Base-by-base conservation (phyloP, 2,888 invertebrate species). In the Parelbella ahira region DNA sequence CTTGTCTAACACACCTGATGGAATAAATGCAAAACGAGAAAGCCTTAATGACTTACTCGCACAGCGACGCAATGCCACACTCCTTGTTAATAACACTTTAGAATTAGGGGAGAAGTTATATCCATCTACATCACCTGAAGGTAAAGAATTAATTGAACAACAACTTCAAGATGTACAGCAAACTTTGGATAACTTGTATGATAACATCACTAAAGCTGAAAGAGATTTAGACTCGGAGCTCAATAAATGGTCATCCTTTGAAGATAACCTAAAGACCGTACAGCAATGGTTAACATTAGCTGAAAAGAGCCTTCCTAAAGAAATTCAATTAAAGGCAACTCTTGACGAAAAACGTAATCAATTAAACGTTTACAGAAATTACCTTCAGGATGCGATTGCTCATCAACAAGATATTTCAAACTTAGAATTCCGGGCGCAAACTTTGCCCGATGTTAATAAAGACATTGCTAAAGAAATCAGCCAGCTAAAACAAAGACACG, bases 271-370 rank as follows among this genome's bases (percentile, higher is more conserved):
- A 6, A 93, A 94, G 41, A 90, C 89, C 25, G 91, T 97, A 12
- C 90, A 93, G 56, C 88, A 89, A 37, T 97, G 97, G 97, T 69
- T 98, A 39, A 89, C 90, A 24, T 89, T 90, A 37, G 91, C 93
- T 3, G 95, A 96, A 63, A 89, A 90, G 46, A 91, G 93, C 53
- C 76, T 97, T 11, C 93, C 94, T 0, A 89, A 90, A 37, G 94
- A 96, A 53, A 91, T 97, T 23, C 93, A 94, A 64, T 71, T 96
- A 2, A 95, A 93, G 63, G 92, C 95, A 0, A 96, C 95, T 0
- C 80, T 97, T 45, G 97, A 97, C 73, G 97, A 97, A 69, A 98
- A 98, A 76, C 92, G 95, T 47, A 93, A 92, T 24, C 96, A 97
- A 71, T 80, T 97, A 21, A 95, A 95, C 68, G 90, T 92, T 0